phyloP scores from a whole-genome alignment of 92 coral and sea anemone genomes.

The Zoanthus sansibaricus region DNA sequence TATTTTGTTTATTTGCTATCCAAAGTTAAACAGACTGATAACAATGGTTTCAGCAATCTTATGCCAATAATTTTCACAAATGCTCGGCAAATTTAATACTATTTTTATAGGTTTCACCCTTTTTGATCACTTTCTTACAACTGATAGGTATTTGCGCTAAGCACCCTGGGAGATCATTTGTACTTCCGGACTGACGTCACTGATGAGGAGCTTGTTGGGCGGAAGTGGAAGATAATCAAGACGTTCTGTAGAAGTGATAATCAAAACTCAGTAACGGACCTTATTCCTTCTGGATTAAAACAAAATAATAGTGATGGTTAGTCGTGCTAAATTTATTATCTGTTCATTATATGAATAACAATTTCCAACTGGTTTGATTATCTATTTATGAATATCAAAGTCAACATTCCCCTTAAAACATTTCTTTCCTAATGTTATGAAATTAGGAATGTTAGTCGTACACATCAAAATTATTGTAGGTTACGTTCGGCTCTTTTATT shows the following conservation, averaged over 20 bases:
- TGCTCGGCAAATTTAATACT: no score
- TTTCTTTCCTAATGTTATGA: not conserved
- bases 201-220: constrained; percentile 85
- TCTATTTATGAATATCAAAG: not conserved
- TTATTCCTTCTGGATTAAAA: not conserved
- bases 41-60: no score
- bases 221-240: constrained; percentile 85
- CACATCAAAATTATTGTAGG: not conserved
- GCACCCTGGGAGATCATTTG: constrained; percentile 90
- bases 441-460: not conserved
- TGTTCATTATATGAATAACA: not conserved
- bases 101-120: no score
- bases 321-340: not conserved
- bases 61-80: no score
- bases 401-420: not conserved
- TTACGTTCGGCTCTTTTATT: no score
- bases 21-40: no score
- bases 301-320: constrained; percentile 12
- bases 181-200: constrained; percentile 96
- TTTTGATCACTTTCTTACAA: not conserved
- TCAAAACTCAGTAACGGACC: constrained; percentile 45
- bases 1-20: no score
- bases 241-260: constrained; percentile 49
- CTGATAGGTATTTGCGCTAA: constrained; percentile 90
- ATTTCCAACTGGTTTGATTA: not conserved